These are phyloP conservation scores for Willowsia nigromaculata DNA, from an alignment of 2,888 invertebrate genomes.

Conservation along the genomic window DNA sequence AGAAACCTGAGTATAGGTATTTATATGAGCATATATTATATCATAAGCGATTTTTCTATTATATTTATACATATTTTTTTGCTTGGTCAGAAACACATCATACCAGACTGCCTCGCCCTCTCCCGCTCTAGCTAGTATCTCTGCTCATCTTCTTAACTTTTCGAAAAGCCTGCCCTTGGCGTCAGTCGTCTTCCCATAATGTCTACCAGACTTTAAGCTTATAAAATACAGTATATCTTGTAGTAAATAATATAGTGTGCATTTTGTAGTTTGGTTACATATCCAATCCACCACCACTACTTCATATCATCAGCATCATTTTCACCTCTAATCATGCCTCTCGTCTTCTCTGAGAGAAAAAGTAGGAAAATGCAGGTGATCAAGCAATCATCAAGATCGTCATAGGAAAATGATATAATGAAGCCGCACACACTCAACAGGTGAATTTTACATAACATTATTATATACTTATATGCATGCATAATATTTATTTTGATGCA, in stretches of 20 bases:
- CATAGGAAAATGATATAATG: constrained; percentile 62
- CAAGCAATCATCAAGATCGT: constrained; percentile 52
- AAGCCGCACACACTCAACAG: constrained; percentile 51
- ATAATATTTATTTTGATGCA: constrained; percentile 12
- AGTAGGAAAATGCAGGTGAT: constrained; percentile 31
- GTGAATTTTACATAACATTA: not conserved
- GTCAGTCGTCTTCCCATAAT: constrained; percentile 66
- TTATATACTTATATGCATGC: not conserved
- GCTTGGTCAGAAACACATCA: constrained; percentile 15
- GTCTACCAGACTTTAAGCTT: constrained; percentile 21
- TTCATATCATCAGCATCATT: constrained; percentile 23
- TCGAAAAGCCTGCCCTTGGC: constrained; percentile 68
- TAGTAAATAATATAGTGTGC: not conserved
- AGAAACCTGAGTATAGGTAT: not conserved
- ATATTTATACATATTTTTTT: constrained; percentile 10
- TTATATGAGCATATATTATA: not conserved
- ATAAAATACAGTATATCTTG: not conserved
- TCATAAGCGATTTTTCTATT: not conserved
- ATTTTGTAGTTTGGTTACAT: not conserved
- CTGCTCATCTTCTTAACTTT: constrained; percentile 15
- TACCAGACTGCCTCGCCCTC: constrained; percentile 62
- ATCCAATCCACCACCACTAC: not conserved
- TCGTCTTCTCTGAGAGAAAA: constrained; percentile 21
- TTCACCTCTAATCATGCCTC: constrained; percentile 31
- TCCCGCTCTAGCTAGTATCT: not conserved